Evolutionary conservation across 1,140 invertebrate genomes (phyloP), one percentile per base, ranked within the genome.

Genomic region (Penaeus vannamei): DNA sequence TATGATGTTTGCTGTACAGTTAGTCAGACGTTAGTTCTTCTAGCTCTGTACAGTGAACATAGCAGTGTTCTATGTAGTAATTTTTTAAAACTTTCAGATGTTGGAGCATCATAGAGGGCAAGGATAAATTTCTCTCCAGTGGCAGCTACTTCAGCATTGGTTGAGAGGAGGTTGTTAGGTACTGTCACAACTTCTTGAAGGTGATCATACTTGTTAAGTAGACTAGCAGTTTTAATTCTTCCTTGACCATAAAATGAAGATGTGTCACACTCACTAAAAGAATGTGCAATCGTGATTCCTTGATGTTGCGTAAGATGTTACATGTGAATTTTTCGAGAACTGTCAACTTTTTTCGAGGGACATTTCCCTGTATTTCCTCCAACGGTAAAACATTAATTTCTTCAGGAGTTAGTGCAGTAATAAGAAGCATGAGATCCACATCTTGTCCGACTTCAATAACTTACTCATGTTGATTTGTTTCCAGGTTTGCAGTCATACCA

Each of bases 401-500:
- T 85, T 76, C 84, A 72, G 84, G 36, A 77, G 66, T 85, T n/a
- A 76, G 84, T 76, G 84, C 84, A 85, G n/a, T n/a, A n/a, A 84
- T 23, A 14, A 66, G 83, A 5, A 62, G 60, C 29, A 84, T 7
- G 36, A 84, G 61, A 5, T 84, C 84, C 84, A 85, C 62, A 36
- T 72, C 84, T 59, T 76, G 84, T 85, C 84, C 42, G 8, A 76
- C 66, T 59, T 59, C 69, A 85, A 85, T 46, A 76, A 85, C 66
- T 76, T 36, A 29, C 22, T 85, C 3, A 85, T 76, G 66, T n/a
- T 85, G 66, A 59, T 85, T 22, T 17, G 84, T 46, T 59, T 53
- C 66, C 19, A 85, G 8, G 36, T 76, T 22, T 76, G 64, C 36
- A 85, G 82, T 85, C 62, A 64, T 4, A 69, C 64, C 8, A 69